Percentiles rank a stretch among this genome's conserved stretches.
Conservation (phyloP, 1,140 invertebrate species). For the Prorops nasuta region DNA sequence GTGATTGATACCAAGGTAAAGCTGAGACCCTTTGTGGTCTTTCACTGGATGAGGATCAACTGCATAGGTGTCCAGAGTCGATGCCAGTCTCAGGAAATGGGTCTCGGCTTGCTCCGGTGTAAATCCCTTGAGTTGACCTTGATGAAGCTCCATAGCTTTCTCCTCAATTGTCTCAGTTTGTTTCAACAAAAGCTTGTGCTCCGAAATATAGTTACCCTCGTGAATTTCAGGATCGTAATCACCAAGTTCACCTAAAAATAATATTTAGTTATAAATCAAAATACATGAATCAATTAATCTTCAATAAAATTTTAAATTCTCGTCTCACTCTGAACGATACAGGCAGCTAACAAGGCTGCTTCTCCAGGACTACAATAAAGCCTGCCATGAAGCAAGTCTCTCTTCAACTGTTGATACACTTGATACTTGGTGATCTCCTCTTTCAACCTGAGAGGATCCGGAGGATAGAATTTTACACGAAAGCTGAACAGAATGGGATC, state of each 20-base stretch:
- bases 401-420: constrained; percentile 89
- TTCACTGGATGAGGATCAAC: constrained; percentile 98
- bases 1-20: constrained; percentile 94
- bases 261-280: neutral
- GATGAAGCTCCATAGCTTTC: constrained; percentile 85
- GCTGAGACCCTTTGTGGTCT: constrained; percentile 85
- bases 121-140: constrained; percentile 73
- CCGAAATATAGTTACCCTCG: constrained; percentile 84
- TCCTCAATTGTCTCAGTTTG: constrained; percentile 90
- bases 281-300: neutral
- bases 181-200: constrained; percentile 87
- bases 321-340: constrained; percentile 86
- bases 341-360: constrained; percentile 84
- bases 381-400: constrained; percentile 91
- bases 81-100: constrained; percentile 83
- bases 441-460: constrained; percentile 80
- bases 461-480: constrained; percentile 92
- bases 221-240: constrained; percentile 91
- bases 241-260: constrained; percentile 81
- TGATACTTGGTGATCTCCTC: constrained; percentile 89
- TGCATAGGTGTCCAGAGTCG: constrained; percentile 91
- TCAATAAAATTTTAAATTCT: neutral
- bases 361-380: constrained; percentile 88
- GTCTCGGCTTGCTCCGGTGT: constrained; percentile 76
- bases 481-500: constrained; percentile 88